A percentile compares a stretch with the other conserved stretches of the same genome.
These are phyloP conservation scores for Sinella curviseta DNA, from an alignment of 1,140 invertebrate genomes.

Conservation along the genomic window DNA sequence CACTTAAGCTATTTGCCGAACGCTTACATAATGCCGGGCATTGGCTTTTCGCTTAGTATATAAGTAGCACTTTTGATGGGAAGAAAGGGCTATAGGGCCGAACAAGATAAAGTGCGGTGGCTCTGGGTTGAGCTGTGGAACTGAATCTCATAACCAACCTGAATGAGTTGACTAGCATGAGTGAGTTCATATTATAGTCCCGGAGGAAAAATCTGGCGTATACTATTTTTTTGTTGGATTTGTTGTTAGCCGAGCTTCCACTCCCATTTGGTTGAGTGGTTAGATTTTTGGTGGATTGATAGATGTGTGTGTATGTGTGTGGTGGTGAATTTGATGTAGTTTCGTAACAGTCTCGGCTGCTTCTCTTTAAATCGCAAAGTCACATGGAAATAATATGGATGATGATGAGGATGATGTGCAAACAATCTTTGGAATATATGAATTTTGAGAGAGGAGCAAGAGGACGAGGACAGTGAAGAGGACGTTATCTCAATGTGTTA, in stretches of 20 bases:
- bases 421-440: conserved; percentile 14
- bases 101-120: no score
- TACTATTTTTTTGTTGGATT: no score
- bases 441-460: neutral
- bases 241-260: neutral
- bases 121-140: neutral
- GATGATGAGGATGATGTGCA: neutral
- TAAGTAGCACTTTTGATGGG: no score
- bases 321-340: no score
- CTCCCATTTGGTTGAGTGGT: neutral
- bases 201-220: neutral
- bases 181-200: neutral
- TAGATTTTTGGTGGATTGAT: neutral
- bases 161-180: neutral
- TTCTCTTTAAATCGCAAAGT: neutral
- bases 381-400: neutral
- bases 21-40: no score
- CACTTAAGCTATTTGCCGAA: no score
- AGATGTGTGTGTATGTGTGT: neutral
- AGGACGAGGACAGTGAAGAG: neutral
- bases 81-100: no score
- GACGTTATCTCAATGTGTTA: neutral
- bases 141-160: neutral
- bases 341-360: no score
- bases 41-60: no score